Evolutionary conservation across 2,888 invertebrate genomes (phyloP).

Genomic region (Macaria notata): DNA sequence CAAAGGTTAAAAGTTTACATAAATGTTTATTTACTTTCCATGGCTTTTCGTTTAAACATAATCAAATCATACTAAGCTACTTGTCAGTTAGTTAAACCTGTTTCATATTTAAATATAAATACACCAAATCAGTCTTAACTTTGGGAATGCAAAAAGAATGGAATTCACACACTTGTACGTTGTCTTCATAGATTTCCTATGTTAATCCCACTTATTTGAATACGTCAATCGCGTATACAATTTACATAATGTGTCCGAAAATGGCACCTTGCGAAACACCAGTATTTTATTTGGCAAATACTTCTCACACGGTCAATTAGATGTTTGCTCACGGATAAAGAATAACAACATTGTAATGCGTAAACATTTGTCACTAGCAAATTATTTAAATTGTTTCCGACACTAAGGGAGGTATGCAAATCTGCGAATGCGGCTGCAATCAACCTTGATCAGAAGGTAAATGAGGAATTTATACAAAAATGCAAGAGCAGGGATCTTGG

Average conservation of each 20-base stretch:
- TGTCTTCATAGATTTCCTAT: slow-evolving; percentile 27
- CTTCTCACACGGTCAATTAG: slow-evolving; percentile 70
- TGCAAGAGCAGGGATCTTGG: slow-evolving; percentile 53
- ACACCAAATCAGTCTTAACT: slow-evolving; percentile 34
- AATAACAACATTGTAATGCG: slow-evolving; percentile 58
- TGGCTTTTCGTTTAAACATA: no score
- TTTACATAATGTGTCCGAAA: slow-evolving; percentile 48
- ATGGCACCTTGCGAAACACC: slow-evolving; percentile 26
- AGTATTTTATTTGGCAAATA: slow-evolving; percentile 43
- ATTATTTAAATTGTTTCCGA: slow-evolving; percentile 71
- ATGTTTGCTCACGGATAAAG: slow-evolving; percentile 53
- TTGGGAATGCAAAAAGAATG: slow-evolving; percentile 52
- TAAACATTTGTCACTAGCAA: slow-evolving; percentile 64
- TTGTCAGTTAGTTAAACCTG: slow-evolving; percentile 12
- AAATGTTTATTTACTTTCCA: no score
- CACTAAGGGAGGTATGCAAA: slow-evolving; percentile 65
- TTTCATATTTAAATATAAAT: slow-evolving; percentile 26
- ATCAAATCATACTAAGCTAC: no score
- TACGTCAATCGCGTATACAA: slow-evolving; percentile 53
- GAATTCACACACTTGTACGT: slow-evolving; percentile 64
- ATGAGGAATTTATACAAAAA: slow-evolving; percentile 76
- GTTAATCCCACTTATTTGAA: slow-evolving; percentile 52
- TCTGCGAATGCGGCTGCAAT: slow-evolving; percentile 56
- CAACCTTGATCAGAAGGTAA: slow-evolving; percentile 66
- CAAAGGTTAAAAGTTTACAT: no score